Base-by-base conservation (phyloP, 2,888 invertebrate genomes). In the Hesperia comma region DNA sequence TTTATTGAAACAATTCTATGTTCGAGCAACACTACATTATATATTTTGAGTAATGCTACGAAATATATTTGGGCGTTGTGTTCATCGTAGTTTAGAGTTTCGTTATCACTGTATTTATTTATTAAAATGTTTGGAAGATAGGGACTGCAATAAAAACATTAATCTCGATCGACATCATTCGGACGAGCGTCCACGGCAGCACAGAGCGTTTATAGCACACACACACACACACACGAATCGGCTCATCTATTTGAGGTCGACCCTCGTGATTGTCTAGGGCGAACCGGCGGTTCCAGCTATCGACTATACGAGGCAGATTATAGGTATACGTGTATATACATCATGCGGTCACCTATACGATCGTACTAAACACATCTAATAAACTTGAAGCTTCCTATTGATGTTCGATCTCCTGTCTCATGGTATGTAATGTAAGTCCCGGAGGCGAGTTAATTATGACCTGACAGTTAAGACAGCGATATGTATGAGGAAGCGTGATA, bases 271-370 rank as follows among this genome's bases (percentile, higher is more conserved):
- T 75, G 73, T 77, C 77, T 80, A 81, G 71, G 72, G 69, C 74
- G 70, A 76, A 73, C 67, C 76, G 72, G 71, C 72, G 74, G 71
- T 69, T 76, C 77, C 75, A 79, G 78, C 86, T 86, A 86, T 80
- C 76, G 71, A 77, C 84, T 86, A 84, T 76, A 80, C 78, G 80
- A 85, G 84, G 83, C 85, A 77, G 77, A 68, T 69, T 72, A 78
- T 78, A 76, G 75, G 76, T 71, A 77, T 76, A 78, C 76, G 84
- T 82, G 83, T 85, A 81, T 81, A 73, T 81, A 84, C 82, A 84
- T 80, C 88, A 88, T 88, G 88, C 88, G 77, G 76, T 83, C 79
- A 79, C 86, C 84, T 83, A 83, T 74, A 80, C 71, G 74, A 76
- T 76, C 72, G 79, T 63, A 26, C 73, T 74, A 75, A 74, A 69